Percentiles rank a stretch among this genome's conserved stretches.
phyloP scores from a whole-genome alignment of 2,113 vertebrate genomes.

The Girardinichthys multiradiatus region DNA sequence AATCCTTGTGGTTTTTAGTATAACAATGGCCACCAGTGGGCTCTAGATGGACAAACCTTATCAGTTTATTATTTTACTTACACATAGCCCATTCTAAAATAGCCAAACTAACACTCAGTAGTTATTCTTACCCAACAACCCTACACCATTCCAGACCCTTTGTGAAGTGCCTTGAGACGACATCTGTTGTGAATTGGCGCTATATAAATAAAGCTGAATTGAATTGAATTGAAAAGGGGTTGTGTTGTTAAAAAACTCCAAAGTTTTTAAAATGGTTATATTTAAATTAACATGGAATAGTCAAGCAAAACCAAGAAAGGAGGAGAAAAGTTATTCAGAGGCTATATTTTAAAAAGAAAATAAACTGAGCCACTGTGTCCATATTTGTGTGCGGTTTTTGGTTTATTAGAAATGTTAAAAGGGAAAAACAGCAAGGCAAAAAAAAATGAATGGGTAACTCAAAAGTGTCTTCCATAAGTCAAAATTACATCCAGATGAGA shows the following conservation, averaged over 20 bases:
- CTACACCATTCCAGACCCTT: too few relatives aligned
- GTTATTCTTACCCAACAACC: too few relatives aligned
- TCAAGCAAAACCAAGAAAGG: background rate
- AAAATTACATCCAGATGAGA: constrained; percentile 68
- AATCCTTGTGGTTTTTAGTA: too few relatives aligned
- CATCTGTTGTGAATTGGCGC: too few relatives aligned
- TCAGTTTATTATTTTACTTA: too few relatives aligned
- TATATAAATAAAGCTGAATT: too few relatives aligned
- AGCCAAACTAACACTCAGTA: too few relatives aligned
- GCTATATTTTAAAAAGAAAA: background rate
- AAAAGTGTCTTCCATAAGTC: constrained; percentile 58
- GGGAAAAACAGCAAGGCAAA: constrained; percentile 36
- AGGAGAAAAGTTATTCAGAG: background rate
- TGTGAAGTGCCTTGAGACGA: too few relatives aligned
- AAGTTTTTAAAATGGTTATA: background rate
- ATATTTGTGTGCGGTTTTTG: constrained; percentile 42
- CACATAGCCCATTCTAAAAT: too few relatives aligned
- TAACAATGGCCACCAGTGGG: too few relatives aligned
- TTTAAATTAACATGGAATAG: background rate
- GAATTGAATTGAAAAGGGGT: too few relatives aligned
- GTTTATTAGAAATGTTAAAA: constrained; percentile 41
- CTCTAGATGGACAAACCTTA: too few relatives aligned
- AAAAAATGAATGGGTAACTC: constrained; percentile 45
- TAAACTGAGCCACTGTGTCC: background rate
- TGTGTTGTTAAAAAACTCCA: background rate